These are phyloP conservation scores for Lynx canadensis DNA, from an alignment of 2,113 vertebrate species.

Conservation along the genomic window DNA sequence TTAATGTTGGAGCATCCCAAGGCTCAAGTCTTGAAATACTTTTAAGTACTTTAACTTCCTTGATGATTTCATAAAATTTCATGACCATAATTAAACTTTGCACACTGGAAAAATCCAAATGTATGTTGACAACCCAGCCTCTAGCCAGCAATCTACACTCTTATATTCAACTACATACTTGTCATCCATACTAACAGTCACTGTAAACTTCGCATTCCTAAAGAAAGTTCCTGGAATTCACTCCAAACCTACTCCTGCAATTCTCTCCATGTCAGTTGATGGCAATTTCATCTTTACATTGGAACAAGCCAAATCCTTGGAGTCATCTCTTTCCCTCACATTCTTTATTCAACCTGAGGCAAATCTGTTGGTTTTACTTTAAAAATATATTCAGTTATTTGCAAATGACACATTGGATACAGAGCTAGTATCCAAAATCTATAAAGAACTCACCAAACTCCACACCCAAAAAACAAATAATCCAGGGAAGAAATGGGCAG, in stretches of 20 bases:
- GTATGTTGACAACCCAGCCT: neutral
- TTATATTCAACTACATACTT: neutral
- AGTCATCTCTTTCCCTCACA: neutral
- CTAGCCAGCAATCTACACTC: neutral
- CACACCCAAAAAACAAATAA: no score
- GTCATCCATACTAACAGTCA: neutral
- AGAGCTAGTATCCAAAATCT: no score
- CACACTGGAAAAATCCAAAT: neutral
- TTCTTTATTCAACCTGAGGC: neutral
- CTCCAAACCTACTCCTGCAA: neutral
- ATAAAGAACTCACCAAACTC: no score
- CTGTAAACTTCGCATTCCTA: neutral
- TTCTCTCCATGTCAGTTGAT: neutral
- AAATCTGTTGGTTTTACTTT: neutral
- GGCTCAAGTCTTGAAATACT: neutral
- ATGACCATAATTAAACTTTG: neutral
- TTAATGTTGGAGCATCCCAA: neutral
- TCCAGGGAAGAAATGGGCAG: no score
- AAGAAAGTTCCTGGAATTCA: neutral
- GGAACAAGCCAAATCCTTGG: neutral
- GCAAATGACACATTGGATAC: no score
- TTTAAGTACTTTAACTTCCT: neutral
- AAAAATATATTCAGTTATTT: no score
- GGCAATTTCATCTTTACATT: neutral
- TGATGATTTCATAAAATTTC: neutral